Evolutionary conservation across 2,888 invertebrate genomes (phyloP).

Genomic region (Eupithecia pulchellata): DNA sequence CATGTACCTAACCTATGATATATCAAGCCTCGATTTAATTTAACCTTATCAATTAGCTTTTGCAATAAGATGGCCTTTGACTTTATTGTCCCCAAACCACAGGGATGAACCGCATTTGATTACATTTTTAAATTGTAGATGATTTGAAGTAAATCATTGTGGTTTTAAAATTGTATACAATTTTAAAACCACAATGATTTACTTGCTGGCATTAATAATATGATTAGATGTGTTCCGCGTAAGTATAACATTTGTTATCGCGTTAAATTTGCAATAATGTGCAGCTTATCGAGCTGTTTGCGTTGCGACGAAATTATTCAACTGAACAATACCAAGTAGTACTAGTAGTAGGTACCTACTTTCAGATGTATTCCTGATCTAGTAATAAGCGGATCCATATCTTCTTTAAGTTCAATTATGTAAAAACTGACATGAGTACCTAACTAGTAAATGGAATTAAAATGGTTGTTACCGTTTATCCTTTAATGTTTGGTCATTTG

Average conservation of each 20-base stretch:
- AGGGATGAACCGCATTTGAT: not conserved
- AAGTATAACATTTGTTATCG: not conserved
- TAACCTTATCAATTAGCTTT: not conserved
- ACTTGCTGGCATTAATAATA: no score
- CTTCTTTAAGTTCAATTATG: not conserved
- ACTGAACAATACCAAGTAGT: not conserved
- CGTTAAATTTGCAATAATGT: not conserved
- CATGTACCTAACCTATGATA: not conserved
- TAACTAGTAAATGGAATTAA: no score
- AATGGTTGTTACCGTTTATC: not conserved
- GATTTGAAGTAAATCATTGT: not conserved
- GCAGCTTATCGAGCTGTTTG: not conserved
- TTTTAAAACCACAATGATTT: no score
- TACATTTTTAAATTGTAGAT: not conserved
- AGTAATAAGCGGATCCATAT: not conserved
- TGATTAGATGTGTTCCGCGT: not conserved
- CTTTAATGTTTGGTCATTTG: not conserved
- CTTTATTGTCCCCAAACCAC: no score
- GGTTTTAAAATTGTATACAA: not conserved
- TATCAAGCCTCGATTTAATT: not conserved
- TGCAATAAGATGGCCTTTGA: no score
- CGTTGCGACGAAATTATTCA: not conserved
- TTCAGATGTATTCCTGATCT: not conserved
- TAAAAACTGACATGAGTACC: not conserved
- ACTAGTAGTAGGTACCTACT: not conserved